These are phyloP conservation scores for Esperia sulphurella DNA, from an alignment of 2,888 invertebrate species.

Conservation along the genomic window DNA sequence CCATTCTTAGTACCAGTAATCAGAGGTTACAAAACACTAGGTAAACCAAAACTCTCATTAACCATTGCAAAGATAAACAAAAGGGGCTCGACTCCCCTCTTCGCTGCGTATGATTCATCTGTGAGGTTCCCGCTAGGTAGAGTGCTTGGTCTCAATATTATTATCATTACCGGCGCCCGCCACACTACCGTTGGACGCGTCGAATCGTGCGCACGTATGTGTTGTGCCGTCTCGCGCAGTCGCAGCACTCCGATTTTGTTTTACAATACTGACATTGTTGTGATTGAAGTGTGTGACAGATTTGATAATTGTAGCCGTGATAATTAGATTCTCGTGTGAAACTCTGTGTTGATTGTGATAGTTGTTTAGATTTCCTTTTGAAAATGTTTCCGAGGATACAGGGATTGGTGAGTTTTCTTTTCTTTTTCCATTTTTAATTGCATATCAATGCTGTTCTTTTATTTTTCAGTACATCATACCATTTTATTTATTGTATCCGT, in stretches of 20 bases:
- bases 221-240: too few relatives aligned
- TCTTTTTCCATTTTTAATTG: neutral
- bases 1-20: too few relatives aligned
- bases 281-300: slow-evolving; percentile 21
- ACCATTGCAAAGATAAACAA: slow-evolving; percentile 8
- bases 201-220: slow-evolving; percentile 26
- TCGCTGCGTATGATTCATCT: slow-evolving; percentile 25
- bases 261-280: slow-evolving; percentile 32
- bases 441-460: neutral
- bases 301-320: too few relatives aligned
- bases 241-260: slow-evolving; percentile 12
- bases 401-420: slow-evolving; percentile 58
- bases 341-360: slow-evolving; percentile 2
- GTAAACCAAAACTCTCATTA: too few relatives aligned
- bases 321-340: too few relatives aligned
- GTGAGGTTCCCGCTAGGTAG: slow-evolving; percentile 9
- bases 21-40: too few relatives aligned
- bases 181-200: slow-evolving; percentile 43
- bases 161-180: slow-evolving; percentile 1
- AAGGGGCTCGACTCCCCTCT: slow-evolving; percentile 21
- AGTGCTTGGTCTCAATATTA: neutral
- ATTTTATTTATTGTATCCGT: too few relatives aligned
- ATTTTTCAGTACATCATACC: neutral
- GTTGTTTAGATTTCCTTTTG: slow-evolving; percentile 29
- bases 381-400: slow-evolving; percentile 74